Conservation (phyloP, 2,113 vertebrate genomes). For the Microcebus lehilahytsara region DNA sequence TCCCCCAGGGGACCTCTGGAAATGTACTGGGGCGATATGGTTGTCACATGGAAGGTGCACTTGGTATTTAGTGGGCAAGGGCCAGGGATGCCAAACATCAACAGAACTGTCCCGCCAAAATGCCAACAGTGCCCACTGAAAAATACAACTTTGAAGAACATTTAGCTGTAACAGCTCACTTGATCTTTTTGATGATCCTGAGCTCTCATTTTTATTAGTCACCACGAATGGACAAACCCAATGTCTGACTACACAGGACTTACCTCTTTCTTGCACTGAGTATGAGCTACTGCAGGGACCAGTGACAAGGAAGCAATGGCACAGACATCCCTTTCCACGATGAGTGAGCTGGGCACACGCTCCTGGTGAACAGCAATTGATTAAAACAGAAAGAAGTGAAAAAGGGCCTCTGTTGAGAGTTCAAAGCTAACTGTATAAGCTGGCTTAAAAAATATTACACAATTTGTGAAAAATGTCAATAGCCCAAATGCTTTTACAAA, state of each 20-base stretch:
- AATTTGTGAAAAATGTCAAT: neutral
- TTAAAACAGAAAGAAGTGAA: neutral
- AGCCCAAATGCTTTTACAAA: neutral
- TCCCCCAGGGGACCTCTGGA: fast-evolving
- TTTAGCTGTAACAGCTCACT: neutral
- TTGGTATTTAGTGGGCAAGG: neutral
- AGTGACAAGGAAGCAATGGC: neutral
- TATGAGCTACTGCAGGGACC: fast-evolving
- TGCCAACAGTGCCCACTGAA: neutral
- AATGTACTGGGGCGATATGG: neutral
- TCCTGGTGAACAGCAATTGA: neutral
- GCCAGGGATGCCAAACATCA: neutral
- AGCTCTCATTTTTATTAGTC: too few species aligned
- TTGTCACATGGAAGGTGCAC: neutral
- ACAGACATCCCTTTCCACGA: too few species aligned
- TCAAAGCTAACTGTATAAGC: neutral
- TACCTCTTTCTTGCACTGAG: neutral
- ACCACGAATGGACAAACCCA: neutral
- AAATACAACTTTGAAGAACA: neutral
- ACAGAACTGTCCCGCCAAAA: neutral
- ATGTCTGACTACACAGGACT: too few species aligned
- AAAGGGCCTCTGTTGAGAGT: neutral
- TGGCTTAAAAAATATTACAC: neutral
- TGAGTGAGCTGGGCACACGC: neutral
- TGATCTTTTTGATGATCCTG: neutral